phyloP scores from a whole-genome alignment of 1,140 invertebrate genomes.

The Neotoxoptera formosana region DNA sequence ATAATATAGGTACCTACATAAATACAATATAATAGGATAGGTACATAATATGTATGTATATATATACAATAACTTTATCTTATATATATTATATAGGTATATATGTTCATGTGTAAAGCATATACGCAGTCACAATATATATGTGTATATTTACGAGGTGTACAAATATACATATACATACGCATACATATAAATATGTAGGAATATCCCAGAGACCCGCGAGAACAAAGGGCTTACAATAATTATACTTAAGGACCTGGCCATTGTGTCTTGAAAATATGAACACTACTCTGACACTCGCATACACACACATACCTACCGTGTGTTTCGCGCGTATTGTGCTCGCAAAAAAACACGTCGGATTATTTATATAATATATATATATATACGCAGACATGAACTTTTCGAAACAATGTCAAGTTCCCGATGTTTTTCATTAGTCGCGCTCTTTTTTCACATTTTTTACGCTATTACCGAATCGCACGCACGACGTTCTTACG shows the following conservation, averaged over 20 bases:
- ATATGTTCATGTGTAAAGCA: neutral
- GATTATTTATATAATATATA: neutral
- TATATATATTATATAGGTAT: neutral
- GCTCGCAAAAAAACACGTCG: neutral
- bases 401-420: slow-evolving; percentile 20
- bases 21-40: neutral
- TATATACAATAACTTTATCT: neutral
- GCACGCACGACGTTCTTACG: neutral
- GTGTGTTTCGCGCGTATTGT: neutral
- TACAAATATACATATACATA: neutral
- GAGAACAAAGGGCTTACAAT: slow-evolving; percentile 2
- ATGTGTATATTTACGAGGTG: neutral
- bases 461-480: neutral
- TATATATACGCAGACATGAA: neutral
- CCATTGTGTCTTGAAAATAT: neutral
- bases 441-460: neutral
- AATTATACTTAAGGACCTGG: slow-evolving; percentile 1
- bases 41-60: neutral
- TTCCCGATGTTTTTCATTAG: neutral
- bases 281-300: neutral
- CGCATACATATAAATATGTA: neutral
- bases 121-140: neutral
- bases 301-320: neutral
- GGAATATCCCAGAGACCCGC: neutral
- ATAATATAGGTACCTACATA: too few relatives aligned